These are phyloP conservation scores for Achatina immaculata DNA, from an alignment of 1,140 invertebrate genomes.

Conservation along the genomic window DNA sequence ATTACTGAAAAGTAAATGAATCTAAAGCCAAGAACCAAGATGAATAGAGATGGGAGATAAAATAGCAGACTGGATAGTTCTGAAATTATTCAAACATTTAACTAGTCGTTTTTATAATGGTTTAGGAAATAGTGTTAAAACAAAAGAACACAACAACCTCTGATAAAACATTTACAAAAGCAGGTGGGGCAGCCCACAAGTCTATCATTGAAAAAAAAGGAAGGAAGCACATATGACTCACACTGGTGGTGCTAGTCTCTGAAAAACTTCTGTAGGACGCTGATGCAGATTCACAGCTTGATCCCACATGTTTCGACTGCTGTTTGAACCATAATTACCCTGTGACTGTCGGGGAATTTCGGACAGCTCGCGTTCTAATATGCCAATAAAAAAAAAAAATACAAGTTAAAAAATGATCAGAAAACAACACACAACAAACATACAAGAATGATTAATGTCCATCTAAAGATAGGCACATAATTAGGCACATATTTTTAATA, in stretches of 20 bases:
- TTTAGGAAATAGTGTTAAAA: background rate
- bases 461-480: too few relatives aligned
- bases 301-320: background rate
- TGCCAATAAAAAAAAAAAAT: background rate
- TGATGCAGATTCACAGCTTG: background rate
- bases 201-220: too few relatives aligned
- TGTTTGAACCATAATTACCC: background rate
- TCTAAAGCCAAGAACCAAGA: too few relatives aligned
- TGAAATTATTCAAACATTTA: too few relatives aligned
- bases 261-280: background rate
- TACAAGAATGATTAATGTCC: too few relatives aligned
- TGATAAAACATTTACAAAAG: background rate
- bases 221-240: too few relatives aligned
- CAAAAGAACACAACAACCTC: background rate
- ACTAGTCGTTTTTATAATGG: too few relatives aligned
- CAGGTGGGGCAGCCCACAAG: background rate
- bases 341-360: background rate
- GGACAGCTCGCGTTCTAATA: background rate
- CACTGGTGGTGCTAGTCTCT: too few relatives aligned
- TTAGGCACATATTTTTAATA: background rate
- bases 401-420: background rate
- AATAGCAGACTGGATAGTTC: too few relatives aligned
- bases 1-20: too few relatives aligned
- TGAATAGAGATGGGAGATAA: too few relatives aligned
- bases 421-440: too few relatives aligned